Base-by-base conservation (phyloP, 2,113 vertebrate genomes). In the Alces alces region DNA sequence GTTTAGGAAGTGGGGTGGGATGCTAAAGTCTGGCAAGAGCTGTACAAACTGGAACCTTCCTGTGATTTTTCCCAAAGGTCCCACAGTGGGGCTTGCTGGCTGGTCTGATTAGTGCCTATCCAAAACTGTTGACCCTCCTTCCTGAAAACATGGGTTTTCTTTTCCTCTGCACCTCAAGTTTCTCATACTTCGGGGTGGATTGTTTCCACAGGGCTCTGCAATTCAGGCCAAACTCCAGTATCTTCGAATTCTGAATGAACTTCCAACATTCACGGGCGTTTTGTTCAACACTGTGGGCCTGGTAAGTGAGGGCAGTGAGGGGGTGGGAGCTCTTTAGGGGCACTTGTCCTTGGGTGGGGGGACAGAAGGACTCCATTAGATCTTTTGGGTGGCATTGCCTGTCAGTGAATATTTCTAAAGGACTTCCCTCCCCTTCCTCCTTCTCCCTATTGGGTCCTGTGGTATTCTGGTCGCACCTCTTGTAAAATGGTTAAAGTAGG, bases 151-250 rank as follows among this genome's bases (percentile, higher is more conserved):
- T n/a, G 7, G 27, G 10, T 88, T 97, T 96, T 3, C 10, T 86
- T 97, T 80, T 16, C 9, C 87, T 97, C 64, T 88, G 50, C 45
- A 92, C 30, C 58, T 95, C 36, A 85, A 13, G 30, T 86, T 90
- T 84, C 85, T 97, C 60, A 96, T 64, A n/a, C 85, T 14, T 47
- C 61, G 0, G 0, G 88, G 57, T 98, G 97, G 14, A 78, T 95
- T 98, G 39, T 99, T 98, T 97, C 96, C 93, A 84, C 99, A 99
- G 99, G 99, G 99, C 83, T 99, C 99, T 97, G 99, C 99, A 21
- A 98, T 99, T 94, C 99, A 99, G 99, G 99, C 99, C 43, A 99
- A 99, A 98, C 99, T 99, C 96, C 99, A 99, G 97, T 99, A 99
- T 98, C 99, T 99, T 99, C 99, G 99, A 91, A 99, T 99, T 91